A percentile compares a stretch with the other conserved stretches of the same genome.
Evolutionary conservation across 1,140 invertebrate species (phyloP).

Genomic region (Sogatella furcifera): DNA sequence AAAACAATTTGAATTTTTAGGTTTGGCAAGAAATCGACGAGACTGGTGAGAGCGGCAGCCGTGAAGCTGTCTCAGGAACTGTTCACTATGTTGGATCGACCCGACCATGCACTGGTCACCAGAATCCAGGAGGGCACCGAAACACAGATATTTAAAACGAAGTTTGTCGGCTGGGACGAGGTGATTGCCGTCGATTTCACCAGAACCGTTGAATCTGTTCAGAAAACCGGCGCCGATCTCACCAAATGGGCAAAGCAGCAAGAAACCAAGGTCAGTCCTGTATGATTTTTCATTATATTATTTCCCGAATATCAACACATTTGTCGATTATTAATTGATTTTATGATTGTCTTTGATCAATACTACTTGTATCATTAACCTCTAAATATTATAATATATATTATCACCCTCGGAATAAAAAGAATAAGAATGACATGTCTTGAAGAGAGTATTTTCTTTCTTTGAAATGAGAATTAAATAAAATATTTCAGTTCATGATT

Average conservation of each 20-base stretch:
- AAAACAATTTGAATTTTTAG: constrained; percentile 33
- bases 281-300: not conserved
- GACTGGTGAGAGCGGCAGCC: constrained; percentile 90
- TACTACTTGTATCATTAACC: no score
- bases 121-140: constrained; percentile 75
- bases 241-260: constrained; percentile 86
- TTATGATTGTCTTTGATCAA: no score
- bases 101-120: constrained; percentile 78
- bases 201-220: constrained; percentile 92
- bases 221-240: constrained; percentile 90
- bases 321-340: no score
- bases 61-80: constrained; percentile 92
- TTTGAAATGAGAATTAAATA: not conserved
- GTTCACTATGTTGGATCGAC: constrained; percentile 83
- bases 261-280: constrained; percentile 62
- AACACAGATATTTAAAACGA: constrained; percentile 86
- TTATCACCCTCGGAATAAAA: no score
- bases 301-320: no score
- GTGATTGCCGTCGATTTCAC: constrained; percentile 97
- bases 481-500: not conserved
- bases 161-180: constrained; percentile 97
- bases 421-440: no score
- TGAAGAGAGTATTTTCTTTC: not conserved
- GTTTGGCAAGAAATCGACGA: constrained; percentile 97
- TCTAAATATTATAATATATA: no score